Percentiles rank a stretch among this genome's conserved stretches.
Conservation (phyloP, 2,797 vertebrate genomes). For the Petrocephalus schoutedeni region DNA sequence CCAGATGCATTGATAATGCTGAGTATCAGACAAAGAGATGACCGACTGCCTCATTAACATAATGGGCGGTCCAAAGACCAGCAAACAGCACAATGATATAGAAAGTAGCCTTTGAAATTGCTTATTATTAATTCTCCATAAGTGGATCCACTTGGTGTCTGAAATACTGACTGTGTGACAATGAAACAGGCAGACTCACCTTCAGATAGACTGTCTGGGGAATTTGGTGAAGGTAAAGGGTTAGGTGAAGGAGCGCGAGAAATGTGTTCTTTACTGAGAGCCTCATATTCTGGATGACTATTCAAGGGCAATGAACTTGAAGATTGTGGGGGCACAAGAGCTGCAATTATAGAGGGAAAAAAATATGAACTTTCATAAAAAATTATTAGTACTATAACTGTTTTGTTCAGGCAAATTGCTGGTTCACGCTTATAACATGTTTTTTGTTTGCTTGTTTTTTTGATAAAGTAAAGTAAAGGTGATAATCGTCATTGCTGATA, state of each 20-base stretch:
- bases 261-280: not conserved
- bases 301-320: not conserved
- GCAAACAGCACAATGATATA: not conserved
- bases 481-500: too few relatives aligned
- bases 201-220: not conserved
- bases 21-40: constrained; percentile 20
- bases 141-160: not conserved
- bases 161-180: not conserved
- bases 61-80: constrained; percentile 25
- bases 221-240: not conserved
- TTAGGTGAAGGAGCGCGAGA: not conserved
- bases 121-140: not conserved
- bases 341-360: not conserved
- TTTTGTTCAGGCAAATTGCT: not conserved
- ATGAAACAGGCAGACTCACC: not conserved
- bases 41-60: constrained; percentile 17
- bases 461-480: too few relatives aligned
- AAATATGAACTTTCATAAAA: not conserved
- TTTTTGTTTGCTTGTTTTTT: not conserved
- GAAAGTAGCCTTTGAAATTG: not conserved
- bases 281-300: not conserved
- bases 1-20: constrained; percentile 22
- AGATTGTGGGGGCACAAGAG: not conserved
- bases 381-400: not conserved
- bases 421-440: not conserved